Percentiles rank a stretch among this genome's conserved stretches.
phyloP scores from a whole-genome alignment of 2,888 invertebrate genomes.

The Phortica okadai region DNA sequence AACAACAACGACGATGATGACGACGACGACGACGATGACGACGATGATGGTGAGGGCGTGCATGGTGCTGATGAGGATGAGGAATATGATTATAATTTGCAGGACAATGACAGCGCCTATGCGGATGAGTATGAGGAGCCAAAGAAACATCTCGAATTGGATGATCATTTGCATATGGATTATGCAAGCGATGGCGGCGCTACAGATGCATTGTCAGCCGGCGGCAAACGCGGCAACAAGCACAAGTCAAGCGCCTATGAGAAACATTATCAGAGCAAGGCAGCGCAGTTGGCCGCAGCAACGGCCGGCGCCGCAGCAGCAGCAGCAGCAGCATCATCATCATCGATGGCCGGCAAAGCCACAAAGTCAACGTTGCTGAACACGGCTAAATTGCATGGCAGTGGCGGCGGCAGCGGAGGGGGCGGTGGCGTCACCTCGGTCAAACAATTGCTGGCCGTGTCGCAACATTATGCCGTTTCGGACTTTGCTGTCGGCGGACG shows the following conservation, averaged over 20 bases:
- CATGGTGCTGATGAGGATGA: slow-evolving; percentile 52
- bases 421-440: slow-evolving; percentile 39
- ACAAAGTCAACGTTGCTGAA: slow-evolving; percentile 45
- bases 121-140: slow-evolving; percentile 71
- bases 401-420: background rate
- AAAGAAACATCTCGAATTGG: slow-evolving; percentile 69
- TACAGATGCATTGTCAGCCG: background rate
- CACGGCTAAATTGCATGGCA: background rate
- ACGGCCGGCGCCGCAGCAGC: slow-evolving; percentile 42
- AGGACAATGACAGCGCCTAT: slow-evolving; percentile 67
- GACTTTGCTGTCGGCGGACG: slow-evolving; percentile 98
- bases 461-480: slow-evolving; percentile 94
- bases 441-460: slow-evolving; percentile 74
- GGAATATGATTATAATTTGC: slow-evolving; percentile 67
- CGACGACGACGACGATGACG: slow-evolving; percentile 54
- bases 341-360: slow-evolving; percentile 69
- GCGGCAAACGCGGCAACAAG: slow-evolving; percentile 57
- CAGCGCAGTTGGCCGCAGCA: slow-evolving; percentile 41
- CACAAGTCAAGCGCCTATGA: slow-evolving; percentile 63
- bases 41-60: slow-evolving; percentile 57
- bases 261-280: slow-evolving; percentile 63
- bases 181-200: slow-evolving; percentile 66
- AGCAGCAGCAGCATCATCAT: slow-evolving; percentile 61
- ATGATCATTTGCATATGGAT: slow-evolving; percentile 65
- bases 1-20: slow-evolving; percentile 54